Conservation (phyloP, 2,113 vertebrate genomes). For the Sander vitreus region DNA sequence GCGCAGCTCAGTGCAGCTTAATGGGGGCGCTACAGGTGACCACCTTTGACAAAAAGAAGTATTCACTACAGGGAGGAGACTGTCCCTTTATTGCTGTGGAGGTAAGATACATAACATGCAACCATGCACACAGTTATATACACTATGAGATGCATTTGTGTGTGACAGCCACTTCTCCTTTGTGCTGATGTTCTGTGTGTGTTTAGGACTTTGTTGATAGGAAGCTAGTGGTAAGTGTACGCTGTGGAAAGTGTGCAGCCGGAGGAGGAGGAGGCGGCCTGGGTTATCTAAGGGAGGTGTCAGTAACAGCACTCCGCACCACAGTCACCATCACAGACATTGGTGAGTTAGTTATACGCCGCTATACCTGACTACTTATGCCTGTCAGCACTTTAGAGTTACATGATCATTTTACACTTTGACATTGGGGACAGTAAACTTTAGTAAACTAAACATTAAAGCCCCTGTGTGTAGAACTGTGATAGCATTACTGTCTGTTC, state of each 20-base stretch:
- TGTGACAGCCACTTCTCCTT: background rate
- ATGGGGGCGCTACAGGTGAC: conserved; percentile 86
- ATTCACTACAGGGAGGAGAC: conserved; percentile 80
- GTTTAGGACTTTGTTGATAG: conserved; percentile 88
- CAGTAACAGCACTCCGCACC: conserved; percentile 79
- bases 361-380: background rate
- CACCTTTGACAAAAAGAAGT: conserved; percentile 91
- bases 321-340: conserved; percentile 84
- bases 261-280: conserved; percentile 33
- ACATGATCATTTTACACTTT: background rate
- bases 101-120: conserved; percentile 78
- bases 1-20: conserved; percentile 87
- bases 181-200: conserved; percentile 16
- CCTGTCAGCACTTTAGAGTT: background rate
- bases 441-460: background rate
- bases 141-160: background rate
- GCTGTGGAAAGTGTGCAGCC: conserved; percentile 76
- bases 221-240: conserved; percentile 83
- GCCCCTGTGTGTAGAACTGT: background rate
- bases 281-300: conserved; percentile 84
- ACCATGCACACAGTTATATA: background rate
- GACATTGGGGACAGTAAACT: background rate
- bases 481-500: background rate
- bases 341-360: conserved; percentile 76
- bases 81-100: conserved; percentile 87